A percentile compares a stretch with the other conserved stretches of the same genome.
phyloP scores from a whole-genome alignment of 2,888 invertebrate species.

The Anthophora plumipes region DNA sequence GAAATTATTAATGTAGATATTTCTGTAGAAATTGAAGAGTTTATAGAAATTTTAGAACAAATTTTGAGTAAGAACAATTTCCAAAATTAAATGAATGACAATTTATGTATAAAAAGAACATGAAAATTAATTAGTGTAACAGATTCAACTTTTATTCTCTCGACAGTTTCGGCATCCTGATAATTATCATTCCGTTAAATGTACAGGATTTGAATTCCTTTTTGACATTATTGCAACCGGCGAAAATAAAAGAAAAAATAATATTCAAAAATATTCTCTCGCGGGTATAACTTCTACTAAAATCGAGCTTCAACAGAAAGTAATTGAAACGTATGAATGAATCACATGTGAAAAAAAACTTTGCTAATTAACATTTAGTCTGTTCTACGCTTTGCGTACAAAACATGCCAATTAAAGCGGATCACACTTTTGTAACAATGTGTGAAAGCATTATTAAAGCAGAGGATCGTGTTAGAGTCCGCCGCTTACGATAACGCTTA shows the following conservation, averaged over 20 bases:
- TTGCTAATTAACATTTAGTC: conserved; percentile 18
- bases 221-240: not conserved
- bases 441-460: conserved; percentile 1
- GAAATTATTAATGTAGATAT: too few relatives aligned
- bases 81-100: too few relatives aligned
- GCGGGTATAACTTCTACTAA: not conserved
- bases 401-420: conserved; percentile 15
- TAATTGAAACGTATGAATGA: conserved; percentile 5
- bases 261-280: not conserved
- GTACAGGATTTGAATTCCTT: too few relatives aligned
- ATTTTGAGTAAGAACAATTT: too few relatives aligned
- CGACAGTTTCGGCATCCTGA: too few relatives aligned
- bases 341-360: conserved; percentile 8
- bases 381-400: not conserved
- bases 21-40: too few relatives aligned
- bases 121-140: too few relatives aligned
- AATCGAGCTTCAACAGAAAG: not conserved
- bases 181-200: too few relatives aligned
- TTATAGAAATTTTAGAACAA: too few relatives aligned
- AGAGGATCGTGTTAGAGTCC: not conserved
- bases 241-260: not conserved
- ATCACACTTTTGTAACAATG: not conserved
- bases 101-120: too few relatives aligned
- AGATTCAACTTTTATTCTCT: too few relatives aligned
- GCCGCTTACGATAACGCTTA: not conserved